phyloP scores from a whole-genome alignment of 1,140 invertebrate genomes.

The Bathynomus jamesi region DNA sequence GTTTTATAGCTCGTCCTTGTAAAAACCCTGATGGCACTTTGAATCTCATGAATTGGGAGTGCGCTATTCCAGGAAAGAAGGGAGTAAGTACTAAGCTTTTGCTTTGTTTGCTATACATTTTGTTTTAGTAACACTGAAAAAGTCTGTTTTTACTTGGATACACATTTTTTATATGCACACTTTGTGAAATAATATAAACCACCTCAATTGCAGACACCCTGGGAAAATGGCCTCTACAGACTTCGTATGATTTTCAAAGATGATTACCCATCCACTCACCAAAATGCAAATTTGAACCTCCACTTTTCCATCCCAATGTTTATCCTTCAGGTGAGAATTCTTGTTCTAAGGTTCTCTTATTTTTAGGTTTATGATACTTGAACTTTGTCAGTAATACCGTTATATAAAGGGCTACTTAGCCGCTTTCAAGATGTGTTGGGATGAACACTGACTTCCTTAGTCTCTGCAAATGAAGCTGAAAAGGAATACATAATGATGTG shows the following conservation, averaged over 20 bases:
- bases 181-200: too few relatives aligned
- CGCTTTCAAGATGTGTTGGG: too few relatives aligned
- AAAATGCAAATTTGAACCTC: constrained; percentile 99
- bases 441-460: too few relatives aligned
- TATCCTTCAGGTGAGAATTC: constrained; percentile 74
- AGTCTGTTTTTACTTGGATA: too few relatives aligned
- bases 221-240: constrained; percentile 97
- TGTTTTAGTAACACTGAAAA: too few relatives aligned
- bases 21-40: constrained; percentile 93
- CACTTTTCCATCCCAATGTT: constrained; percentile 98
- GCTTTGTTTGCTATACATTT: not conserved
- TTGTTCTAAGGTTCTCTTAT: too few relatives aligned
- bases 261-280: constrained; percentile 98
- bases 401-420: too few relatives aligned
- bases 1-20: constrained; percentile 90
- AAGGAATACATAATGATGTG: too few relatives aligned
- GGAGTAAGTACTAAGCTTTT: constrained; percentile 48
- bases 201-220: constrained; percentile 79
- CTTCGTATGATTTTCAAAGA: constrained; percentile 99
- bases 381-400: too few relatives aligned
- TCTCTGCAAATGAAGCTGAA: too few relatives aligned
- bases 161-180: too few relatives aligned
- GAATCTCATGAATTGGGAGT: constrained; percentile 99
- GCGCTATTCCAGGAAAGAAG: constrained; percentile 98
- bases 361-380: too few relatives aligned